These are phyloP conservation scores for Spinus olivaceus DNA, from an alignment of 2,797 vertebrate genomes.

Conservation along the genomic window DNA sequence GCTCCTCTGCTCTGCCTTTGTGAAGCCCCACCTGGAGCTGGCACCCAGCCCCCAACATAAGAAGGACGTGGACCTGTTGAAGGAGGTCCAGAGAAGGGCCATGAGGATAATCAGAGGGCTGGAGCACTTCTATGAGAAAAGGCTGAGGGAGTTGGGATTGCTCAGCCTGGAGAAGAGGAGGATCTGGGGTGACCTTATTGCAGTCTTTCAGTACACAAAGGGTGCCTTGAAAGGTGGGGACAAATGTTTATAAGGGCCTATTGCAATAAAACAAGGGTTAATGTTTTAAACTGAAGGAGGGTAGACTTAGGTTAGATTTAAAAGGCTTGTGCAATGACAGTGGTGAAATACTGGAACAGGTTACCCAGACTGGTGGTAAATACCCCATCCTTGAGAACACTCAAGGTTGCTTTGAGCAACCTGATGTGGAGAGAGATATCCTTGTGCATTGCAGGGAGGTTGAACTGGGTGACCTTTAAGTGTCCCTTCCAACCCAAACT, in stretches of 20 bases:
- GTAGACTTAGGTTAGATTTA: not conserved
- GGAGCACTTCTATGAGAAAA: not conserved
- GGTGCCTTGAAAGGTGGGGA: not conserved
- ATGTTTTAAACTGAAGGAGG: not conserved
- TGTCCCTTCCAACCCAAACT: not conserved
- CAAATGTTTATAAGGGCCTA: not conserved
- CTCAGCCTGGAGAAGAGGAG: not conserved
- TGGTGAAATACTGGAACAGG: not conserved
- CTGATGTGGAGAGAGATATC: not conserved
- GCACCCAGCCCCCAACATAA: not conserved
- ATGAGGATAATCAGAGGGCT: not conserved
- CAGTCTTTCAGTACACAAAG: not conserved
- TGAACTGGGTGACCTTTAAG: not conserved
- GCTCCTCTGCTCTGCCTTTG: not conserved
- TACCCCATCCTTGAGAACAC: not conserved
- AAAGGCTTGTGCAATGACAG: not conserved
- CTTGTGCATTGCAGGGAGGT: not conserved
- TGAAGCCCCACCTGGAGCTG: not conserved
- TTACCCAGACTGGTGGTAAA: not conserved
- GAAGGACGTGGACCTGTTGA: accelerated
- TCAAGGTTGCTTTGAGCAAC: not conserved
- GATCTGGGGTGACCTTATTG: not conserved
- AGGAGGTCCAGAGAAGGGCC: not conserved
- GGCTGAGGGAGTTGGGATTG: not conserved
- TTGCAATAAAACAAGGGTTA: not conserved